Conservation (phyloP, 2,113 vertebrate species). For the Brachyhypopomus gauderio region DNA sequence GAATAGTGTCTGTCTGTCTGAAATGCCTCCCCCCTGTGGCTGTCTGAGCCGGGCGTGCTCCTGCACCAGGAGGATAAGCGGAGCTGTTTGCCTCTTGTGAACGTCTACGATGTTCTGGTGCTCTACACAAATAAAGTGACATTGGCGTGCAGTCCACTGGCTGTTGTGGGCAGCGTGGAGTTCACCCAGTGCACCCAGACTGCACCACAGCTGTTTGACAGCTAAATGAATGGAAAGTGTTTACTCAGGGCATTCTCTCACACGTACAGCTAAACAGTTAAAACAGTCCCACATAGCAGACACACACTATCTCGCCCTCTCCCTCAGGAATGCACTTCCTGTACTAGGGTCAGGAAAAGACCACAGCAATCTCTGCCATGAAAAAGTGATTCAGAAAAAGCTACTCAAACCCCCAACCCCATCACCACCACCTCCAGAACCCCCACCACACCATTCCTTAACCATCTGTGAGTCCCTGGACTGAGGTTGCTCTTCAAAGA, state of each 20-base stretch:
- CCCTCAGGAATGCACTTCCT: constrained; percentile 65
- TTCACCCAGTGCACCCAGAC: constrained; percentile 32
- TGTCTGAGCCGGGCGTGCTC: constrained; percentile 23
- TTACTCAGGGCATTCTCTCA: constrained; percentile 46
- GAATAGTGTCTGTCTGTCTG: neutral
- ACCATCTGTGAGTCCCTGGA: neutral
- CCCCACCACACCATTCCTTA: neutral
- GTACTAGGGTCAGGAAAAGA: constrained; percentile 53
- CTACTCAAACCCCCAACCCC: neutral
- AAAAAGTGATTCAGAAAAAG: constrained; percentile 70
- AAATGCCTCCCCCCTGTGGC: constrained; percentile 10
- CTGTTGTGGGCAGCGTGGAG: constrained; percentile 11
- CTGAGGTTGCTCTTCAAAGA: constrained; percentile 9
- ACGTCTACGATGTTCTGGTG: constrained; percentile 30
- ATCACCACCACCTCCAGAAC: neutral
- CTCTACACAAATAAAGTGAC: constrained; percentile 43
- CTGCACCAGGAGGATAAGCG: constrained; percentile 51
- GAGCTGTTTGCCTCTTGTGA: constrained; percentile 42
- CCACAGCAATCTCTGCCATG: constrained; percentile 47
- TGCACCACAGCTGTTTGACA: constrained; percentile 33
- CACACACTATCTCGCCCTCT: constrained; percentile 42
- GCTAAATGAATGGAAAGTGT: constrained; percentile 45
- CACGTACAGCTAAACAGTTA: constrained; percentile 36
- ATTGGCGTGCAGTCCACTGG: neutral
- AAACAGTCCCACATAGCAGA: constrained; percentile 28